A percentile compares a stretch with the other conserved stretches of the same genome.
phyloP scores from a whole-genome alignment of 2,888 invertebrate genomes.

The Catocala sponsa region DNA sequence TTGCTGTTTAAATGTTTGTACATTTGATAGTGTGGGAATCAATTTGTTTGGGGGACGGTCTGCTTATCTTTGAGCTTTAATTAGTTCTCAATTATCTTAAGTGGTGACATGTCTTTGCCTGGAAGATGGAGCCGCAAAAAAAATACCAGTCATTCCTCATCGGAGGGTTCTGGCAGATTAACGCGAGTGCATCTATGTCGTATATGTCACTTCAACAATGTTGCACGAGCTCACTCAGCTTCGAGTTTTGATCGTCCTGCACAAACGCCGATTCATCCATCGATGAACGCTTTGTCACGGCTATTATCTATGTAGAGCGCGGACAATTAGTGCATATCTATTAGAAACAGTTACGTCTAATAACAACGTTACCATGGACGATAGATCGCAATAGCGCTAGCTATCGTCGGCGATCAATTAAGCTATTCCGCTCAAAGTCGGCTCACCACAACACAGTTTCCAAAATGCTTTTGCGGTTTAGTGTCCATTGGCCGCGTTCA shows the following conservation, averaged over 20 bases:
- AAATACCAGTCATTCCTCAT: conserved; percentile 1
- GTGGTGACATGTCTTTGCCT: not conserved
- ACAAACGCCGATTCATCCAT: conserved; percentile 25
- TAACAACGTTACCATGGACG: conserved; percentile 51
- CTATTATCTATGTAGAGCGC: conserved; percentile 47
- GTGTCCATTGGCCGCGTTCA: conserved; percentile 70
- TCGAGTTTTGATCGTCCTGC: not conserved
- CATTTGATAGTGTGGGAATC: conserved; percentile 15
- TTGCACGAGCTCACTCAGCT: conserved; percentile 4
- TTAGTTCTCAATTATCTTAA: conserved; percentile 10
- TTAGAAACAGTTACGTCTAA: conserved; percentile 56
- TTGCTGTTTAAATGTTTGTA: conserved; percentile 24
- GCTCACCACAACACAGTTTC: conserved; percentile 75
- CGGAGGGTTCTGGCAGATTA: conserved; percentile 9
- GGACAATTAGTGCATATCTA: conserved; percentile 64
- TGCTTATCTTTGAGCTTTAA: not conserved
- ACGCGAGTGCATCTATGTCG: conserved; percentile 8
- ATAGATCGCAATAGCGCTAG: conserved; percentile 52
- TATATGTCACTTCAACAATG: conserved; percentile 14
- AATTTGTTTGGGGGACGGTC: not conserved
- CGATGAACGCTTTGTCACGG: conserved; percentile 45
- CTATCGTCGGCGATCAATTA: conserved; percentile 68
- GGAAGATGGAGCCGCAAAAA: not conserved
- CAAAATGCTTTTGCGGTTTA: conserved; percentile 75
- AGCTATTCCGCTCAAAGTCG: conserved; percentile 63